Conservation (phyloP, 2,113 vertebrate species). For the Atlantisia rogersi region DNA sequence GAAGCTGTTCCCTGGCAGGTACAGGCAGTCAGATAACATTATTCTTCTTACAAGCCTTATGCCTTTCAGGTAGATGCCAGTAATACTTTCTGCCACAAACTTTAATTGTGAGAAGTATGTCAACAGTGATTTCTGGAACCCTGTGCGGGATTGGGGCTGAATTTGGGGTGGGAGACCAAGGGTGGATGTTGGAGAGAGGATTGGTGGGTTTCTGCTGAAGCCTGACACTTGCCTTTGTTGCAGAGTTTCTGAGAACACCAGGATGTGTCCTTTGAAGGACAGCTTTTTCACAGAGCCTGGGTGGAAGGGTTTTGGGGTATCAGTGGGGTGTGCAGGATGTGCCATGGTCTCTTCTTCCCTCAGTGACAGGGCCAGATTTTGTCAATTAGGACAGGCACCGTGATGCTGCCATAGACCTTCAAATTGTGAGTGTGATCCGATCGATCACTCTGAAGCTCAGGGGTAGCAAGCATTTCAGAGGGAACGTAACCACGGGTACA, state of each 20-base stretch:
- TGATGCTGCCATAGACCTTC: not conserved
- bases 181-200: not conserved
- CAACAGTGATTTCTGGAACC: not conserved
- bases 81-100: not conserved
- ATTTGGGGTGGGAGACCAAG: not conserved
- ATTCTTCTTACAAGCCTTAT: not conserved
- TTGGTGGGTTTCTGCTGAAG: not conserved
- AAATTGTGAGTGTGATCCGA: not conserved
- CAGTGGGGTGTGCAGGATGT: too few relatives aligned
- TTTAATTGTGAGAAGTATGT: not conserved
- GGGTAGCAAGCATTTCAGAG: not conserved
- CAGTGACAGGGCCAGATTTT: not conserved
- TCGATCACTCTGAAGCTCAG: not conserved
- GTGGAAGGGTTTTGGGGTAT: not conserved
- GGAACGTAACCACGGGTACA: not conserved
- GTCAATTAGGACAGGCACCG: not conserved
- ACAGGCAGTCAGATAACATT: not conserved
- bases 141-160: not conserved
- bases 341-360: not conserved
- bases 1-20: not conserved
- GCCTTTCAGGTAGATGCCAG: not conserved
- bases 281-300: not conserved
- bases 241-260: not conserved
- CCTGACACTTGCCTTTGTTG: not conserved
- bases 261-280: not conserved